Base-by-base conservation (phyloP, 1,140 invertebrate genomes). In the Andrena cerasifolii region DNA sequence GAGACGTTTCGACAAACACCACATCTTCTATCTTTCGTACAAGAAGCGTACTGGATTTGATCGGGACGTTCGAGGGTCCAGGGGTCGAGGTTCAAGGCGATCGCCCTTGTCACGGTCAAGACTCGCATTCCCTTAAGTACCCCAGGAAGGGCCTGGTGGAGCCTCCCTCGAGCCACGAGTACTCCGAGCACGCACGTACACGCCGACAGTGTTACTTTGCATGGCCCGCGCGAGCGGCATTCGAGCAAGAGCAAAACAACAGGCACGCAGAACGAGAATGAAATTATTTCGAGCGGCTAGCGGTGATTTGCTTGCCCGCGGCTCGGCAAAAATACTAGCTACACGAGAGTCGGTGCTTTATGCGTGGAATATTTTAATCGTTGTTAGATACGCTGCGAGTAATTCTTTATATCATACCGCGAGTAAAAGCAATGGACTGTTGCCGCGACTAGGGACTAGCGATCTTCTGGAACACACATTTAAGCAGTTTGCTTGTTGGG, bases 211-310 rank as follows among this genome's bases (percentile, higher is more conserved):
- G 78, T 85, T 87, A 83, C 78, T 88, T 89, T 85, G 82, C 84
- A 82, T 88, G 77, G 54, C 49, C 58, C 18, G 59, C 45, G 28
- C 67, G 58, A 56, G 36, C 67, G 84, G 84, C 70, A 89, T 88
- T 88, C 88, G 85, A 89, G 86, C 78, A 88, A 79, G 81, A 85
- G 80, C 68, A 87, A 88, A 82, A 79, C 71, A 79, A 75, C 59
- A 76, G 56, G 76, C 67, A 79, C 72, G 80, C 65, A 71, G 49
- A 84, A 83, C 85, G 70, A 84, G 86, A 88, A 88, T 86, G 80
- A 85, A 80, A 88, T 88, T 88, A 88, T 88, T 88, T 87, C 80
- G 73, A 84, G 78, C 78, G 61, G 71, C 61, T 26, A 47, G 49
- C 26, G 28, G 73, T 72, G 81, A 81, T 83, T 83, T 78, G 31